phyloP scores from a whole-genome alignment of 1,140 invertebrate species.

The Streblospio benedicti region DNA sequence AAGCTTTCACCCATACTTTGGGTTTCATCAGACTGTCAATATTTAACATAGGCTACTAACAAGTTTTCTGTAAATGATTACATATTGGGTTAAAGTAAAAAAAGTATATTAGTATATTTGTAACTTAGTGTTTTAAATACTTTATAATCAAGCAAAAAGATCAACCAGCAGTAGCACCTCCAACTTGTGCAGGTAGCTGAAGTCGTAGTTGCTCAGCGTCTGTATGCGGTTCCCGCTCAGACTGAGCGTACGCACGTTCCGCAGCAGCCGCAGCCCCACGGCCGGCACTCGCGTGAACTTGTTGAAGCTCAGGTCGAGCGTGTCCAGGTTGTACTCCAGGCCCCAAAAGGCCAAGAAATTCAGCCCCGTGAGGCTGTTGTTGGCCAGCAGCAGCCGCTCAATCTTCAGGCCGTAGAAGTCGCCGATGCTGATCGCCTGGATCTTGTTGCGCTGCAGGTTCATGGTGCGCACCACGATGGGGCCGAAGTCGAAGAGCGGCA shows the following conservation, averaged over 20 bases:
- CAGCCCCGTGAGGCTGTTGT: conserved; percentile 2
- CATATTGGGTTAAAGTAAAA: no score
- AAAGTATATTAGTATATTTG: no score
- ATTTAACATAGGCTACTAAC: no score
- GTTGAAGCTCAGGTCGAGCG: conserved; percentile 13
- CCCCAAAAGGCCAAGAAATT: conserved; percentile 9
- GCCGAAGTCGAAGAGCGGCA: neutral
- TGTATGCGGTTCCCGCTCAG: conserved; percentile 7
- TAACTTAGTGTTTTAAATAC: no score
- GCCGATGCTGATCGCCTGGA: conserved; percentile 4
- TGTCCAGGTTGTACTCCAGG: conserved; percentile 3
- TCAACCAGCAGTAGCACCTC: no score
- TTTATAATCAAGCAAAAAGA: no score
- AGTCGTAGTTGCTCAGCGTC: neutral
- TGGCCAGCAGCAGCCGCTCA: conserved; percentile 8
- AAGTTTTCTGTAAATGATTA: no score
- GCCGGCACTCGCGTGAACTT: conserved; percentile 2
- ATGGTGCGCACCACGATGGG: neutral
- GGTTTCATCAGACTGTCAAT: no score
- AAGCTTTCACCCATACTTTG: no score
- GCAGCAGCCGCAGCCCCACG: neutral
- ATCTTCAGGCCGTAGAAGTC: conserved; percentile 12
- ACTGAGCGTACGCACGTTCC: neutral
- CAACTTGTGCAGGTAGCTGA: conserved; percentile 2
- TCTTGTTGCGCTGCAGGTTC: conserved; percentile 3